Evolutionary conservation across 2,888 invertebrate species (phyloP), one percentile per base, ranked within the genome.

Genomic region (Coecobrya sp.): DNA sequence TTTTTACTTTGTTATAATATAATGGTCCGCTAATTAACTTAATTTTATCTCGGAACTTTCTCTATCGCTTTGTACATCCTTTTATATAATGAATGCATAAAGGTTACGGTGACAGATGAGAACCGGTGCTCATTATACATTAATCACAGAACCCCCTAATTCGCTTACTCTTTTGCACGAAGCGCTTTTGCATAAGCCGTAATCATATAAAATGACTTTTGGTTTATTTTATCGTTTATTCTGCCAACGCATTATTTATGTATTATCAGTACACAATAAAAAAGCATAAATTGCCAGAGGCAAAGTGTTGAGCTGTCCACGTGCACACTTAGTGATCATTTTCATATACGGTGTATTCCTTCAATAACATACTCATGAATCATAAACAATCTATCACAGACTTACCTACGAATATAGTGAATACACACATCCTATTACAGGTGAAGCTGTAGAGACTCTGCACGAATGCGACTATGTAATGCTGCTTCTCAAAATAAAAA

Each of bases 281-380:
- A 55, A n/a, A 13, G 8, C 36, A 76, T 76, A 19, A 73, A 73
- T 7, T 65, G 81, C 88, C 49, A 89, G 88, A 11, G 79, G 68
- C 68, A 68, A 62, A 62, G 52, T 7, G 4, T 0, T 16, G 52
- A 52, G 49, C 81, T 59, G 81, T 89, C 81, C 88, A 89, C 88
- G 88, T 89, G 88, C 81, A 89, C 88, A 89, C 88, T 89, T 27
- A 81, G 81, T 89, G 88, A 36, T 88, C 19, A 16, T 30, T 30
- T 85, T 79, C 27, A 11, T 16, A 79, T 52, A 49, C 0, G 2
- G 42, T 68, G 68, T 8, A n/a, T 27, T 25, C n/a, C 27, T 27
- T 25, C n/a, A 19, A 49, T 27, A 30, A 55, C 10, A 49, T 22
- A 86, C 0, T 30, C 10, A 27, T 42, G 70, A 2, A 70, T 30